These are phyloP conservation scores for Pyrocoelia pectoralis DNA, from an alignment of 2,888 invertebrate genomes.

Conservation along the genomic window DNA sequence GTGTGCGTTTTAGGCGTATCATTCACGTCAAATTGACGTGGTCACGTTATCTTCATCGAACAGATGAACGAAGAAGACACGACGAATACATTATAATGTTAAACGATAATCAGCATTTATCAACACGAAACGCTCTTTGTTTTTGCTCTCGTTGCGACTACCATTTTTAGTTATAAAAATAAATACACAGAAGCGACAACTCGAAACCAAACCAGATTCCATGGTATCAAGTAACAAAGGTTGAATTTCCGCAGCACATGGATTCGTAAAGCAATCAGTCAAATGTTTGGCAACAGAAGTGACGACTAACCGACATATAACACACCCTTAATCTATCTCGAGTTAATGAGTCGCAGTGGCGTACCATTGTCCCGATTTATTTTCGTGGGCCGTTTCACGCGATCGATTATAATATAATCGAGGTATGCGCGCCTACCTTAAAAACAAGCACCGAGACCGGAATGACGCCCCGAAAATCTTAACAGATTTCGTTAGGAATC, in stretches of 20 bases:
- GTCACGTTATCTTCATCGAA: background rate
- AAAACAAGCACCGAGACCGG: too few species aligned
- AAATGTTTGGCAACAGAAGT: constrained; percentile 49
- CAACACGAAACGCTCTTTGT: too few species aligned
- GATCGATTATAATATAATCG: too few species aligned
- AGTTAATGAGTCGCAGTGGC: constrained; percentile 26
- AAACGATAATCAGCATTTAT: too few species aligned
- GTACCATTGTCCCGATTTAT: too few species aligned
- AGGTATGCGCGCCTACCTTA: too few species aligned
- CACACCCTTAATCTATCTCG: constrained; percentile 28
- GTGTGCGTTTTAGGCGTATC: background rate
- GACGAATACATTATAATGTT: too few species aligned
- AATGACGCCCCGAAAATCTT: too few species aligned
- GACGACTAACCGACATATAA: constrained; percentile 47
- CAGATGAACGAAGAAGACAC: too few species aligned
- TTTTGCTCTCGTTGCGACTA: too few species aligned
- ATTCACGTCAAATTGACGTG: constrained; percentile 1
- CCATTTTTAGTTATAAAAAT: constrained; percentile 1
- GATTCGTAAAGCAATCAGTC: constrained; percentile 45
- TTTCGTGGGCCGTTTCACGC: too few species aligned
- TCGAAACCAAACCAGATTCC: background rate
- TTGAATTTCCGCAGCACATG: constrained; percentile 47
- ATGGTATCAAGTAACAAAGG: constrained; percentile 39
- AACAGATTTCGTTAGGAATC: too few species aligned
- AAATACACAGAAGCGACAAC: background rate